Conservation (phyloP, 2,113 vertebrate species). For the Anguilla rostrata region DNA sequence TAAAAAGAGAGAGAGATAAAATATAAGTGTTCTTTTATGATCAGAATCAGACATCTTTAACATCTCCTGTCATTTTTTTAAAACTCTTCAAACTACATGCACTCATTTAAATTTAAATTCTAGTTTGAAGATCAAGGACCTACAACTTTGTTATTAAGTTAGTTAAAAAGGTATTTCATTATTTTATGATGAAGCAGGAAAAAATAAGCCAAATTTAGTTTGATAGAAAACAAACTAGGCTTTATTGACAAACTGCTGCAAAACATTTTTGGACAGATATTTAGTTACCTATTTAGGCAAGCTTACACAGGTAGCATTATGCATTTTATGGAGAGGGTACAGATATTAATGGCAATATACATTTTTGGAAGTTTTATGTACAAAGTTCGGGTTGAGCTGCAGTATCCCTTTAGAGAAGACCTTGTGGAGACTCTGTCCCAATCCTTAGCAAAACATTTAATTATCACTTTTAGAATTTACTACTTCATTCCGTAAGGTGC, state of each 20-base stretch:
- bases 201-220: conserved; percentile 96
- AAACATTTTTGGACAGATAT: conserved; percentile 93
- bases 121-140: conserved; percentile 69
- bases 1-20: conserved; percentile 77
- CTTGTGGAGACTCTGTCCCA: conserved; percentile 81
- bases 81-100: conserved; percentile 72
- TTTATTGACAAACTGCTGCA: conserved; percentile 99
- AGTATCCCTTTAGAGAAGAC: conserved; percentile 87
- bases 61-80: conserved; percentile 68
- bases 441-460: conserved; percentile 64
- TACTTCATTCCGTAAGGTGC: conserved; percentile 47
- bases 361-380: conserved; percentile 86
- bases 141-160: conserved; percentile 62
- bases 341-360: conserved; percentile 85
- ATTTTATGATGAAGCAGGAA: conserved; percentile 85
- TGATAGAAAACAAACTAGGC: conserved; percentile 99
- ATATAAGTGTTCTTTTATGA: conserved; percentile 73
- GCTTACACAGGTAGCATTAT: conserved; percentile 97
- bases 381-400: conserved; percentile 90
- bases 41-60: conserved; percentile 68
- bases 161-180: conserved; percentile 77
- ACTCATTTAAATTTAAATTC: conserved; percentile 79
- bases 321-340: conserved; percentile 92
- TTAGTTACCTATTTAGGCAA: conserved; percentile 99
- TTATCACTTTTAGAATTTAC: conserved; percentile 72